Evolutionary conservation across 2,113 vertebrate species (phyloP).

Genomic region (Scytalopus superciliaris): DNA sequence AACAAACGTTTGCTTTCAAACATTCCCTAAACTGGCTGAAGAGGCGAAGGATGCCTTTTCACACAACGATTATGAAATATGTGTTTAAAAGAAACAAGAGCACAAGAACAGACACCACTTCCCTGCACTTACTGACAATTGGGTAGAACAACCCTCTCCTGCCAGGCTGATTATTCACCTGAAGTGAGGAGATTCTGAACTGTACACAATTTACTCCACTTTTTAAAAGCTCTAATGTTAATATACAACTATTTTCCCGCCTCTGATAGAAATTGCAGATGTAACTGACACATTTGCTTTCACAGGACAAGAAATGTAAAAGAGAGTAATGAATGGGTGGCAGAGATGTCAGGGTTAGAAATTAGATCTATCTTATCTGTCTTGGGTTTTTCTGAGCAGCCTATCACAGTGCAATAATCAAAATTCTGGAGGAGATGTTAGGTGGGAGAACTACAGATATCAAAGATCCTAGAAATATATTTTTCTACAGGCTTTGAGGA

Average conservation of each 20-base stretch:
- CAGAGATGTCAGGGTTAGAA: constrained; percentile 59
- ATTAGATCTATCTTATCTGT: constrained; percentile 57
- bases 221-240: constrained; percentile 41
- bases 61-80: not conserved
- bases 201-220: not conserved
- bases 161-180: constrained; percentile 19
- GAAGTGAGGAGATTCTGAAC: not conserved
- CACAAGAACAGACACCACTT: not conserved
- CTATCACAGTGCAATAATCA: not conserved
- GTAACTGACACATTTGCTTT: constrained; percentile 48
- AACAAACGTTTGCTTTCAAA: not conserved
- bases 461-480: not conserved
- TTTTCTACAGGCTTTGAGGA: not conserved
- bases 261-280: constrained; percentile 1
- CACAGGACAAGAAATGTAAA: constrained; percentile 31
- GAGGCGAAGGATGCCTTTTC: not conserved
- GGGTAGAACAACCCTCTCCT: not conserved
- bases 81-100: not conserved
- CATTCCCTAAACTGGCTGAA: not conserved
- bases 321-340: constrained; percentile 55
- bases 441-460: constrained; percentile 12
- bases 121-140: not conserved
- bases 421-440: not conserved
- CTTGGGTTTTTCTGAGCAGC: constrained; percentile 30
- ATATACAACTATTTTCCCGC: not conserved